phyloP scores from a whole-genome alignment of 2,888 invertebrate species.

The Norana najaformis region DNA sequence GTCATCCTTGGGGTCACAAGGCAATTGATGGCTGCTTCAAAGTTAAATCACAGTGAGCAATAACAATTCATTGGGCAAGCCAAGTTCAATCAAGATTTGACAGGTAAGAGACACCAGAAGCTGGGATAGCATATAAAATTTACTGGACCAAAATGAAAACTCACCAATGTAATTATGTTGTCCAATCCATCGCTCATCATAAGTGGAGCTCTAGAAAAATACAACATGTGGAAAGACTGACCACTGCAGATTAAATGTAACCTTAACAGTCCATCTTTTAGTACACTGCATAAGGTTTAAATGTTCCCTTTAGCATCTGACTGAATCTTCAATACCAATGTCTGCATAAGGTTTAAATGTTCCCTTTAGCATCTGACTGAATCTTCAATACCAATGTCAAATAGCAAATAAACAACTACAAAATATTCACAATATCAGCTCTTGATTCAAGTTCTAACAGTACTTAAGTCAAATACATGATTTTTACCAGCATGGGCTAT shows the following conservation, averaged over 20 bases:
- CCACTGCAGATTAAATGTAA: neutral
- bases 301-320: neutral
- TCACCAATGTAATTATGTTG: constrained; percentile 18
- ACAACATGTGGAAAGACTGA: neutral
- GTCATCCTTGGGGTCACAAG: too few species aligned
- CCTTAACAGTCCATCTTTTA: neutral
- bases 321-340: neutral
- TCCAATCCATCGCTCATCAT: constrained; percentile 6
- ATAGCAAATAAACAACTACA: neutral
- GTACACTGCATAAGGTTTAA: neutral
- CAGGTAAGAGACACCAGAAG: neutral
- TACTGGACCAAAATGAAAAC: neutral
- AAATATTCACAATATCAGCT: neutral
- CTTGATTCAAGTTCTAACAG: too few species aligned
- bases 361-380: neutral
- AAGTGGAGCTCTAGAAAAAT: neutral
- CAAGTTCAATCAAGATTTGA: neutral
- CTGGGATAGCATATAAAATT: too few species aligned
- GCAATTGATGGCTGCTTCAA: too few species aligned
- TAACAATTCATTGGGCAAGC: neutral
- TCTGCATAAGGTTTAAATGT: neutral
- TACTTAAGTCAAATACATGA: too few species aligned
- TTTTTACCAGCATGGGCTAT: too few species aligned
- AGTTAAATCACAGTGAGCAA: too few species aligned
- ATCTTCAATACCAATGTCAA: neutral